Evolutionary conservation across 2,888 invertebrate species (phyloP).

Genomic region (Ptychoptera contaminata): DNA sequence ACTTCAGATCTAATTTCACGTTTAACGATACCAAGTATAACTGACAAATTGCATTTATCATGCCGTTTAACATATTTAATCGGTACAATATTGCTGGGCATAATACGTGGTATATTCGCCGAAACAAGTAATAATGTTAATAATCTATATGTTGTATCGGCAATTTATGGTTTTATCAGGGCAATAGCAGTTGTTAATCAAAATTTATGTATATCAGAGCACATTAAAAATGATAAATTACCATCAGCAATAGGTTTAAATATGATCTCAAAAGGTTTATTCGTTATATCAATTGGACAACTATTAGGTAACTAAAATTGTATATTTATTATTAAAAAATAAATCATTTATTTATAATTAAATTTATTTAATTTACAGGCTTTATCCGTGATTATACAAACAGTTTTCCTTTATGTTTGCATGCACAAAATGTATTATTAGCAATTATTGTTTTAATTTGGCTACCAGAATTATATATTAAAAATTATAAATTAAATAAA

Average conservation of each 20-base stretch:
- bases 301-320: slow-evolving; percentile 19
- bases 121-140: slow-evolving; percentile 38
- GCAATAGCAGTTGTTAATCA: slow-evolving; percentile 59
- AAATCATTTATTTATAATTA: slow-evolving; percentile 1
- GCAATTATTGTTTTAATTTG: slow-evolving; percentile 38
- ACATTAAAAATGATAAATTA: slow-evolving; percentile 40
- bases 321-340: slow-evolving; percentile 4
- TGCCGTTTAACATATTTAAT: slow-evolving; percentile 45
- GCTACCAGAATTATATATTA: slow-evolving; percentile 40
- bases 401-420: slow-evolving; percentile 46
- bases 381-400: slow-evolving; percentile 48
- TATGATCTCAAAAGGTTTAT: slow-evolving; percentile 54
- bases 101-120: slow-evolving; percentile 45
- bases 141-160: slow-evolving; percentile 37
- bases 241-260: slow-evolving; percentile 55
- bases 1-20: slow-evolving; percentile 50
- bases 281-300: slow-evolving; percentile 49
- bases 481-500: slow-evolving; percentile 22
- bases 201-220: slow-evolving; percentile 50
- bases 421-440: slow-evolving; percentile 41
- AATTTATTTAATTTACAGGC: slow-evolving; percentile 30
- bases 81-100: slow-evolving; percentile 41
- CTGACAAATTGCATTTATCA: slow-evolving; percentile 42
- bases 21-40: slow-evolving; percentile 43
- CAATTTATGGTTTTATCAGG: slow-evolving; percentile 51